phyloP scores from a whole-genome alignment of 2,888 invertebrate genomes.

The Melanostoma mellinum region DNA sequence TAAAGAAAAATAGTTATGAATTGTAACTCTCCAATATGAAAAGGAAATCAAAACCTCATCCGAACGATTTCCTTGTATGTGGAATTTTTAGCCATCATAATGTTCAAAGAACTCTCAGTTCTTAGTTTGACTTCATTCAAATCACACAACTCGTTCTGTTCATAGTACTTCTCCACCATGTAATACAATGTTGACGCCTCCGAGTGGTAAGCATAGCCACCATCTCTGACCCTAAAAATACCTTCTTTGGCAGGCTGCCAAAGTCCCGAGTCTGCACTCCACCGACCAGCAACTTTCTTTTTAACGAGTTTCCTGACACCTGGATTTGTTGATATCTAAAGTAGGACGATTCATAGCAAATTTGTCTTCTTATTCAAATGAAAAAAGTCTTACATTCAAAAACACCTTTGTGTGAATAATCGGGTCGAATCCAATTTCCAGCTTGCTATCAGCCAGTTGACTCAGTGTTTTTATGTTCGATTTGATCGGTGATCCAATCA shows the following conservation, averaged over 20 bases:
- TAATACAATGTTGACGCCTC: slow-evolving; percentile 77
- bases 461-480: slow-evolving; percentile 82
- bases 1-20: neutral
- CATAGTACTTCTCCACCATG: slow-evolving; percentile 77
- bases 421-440: slow-evolving; percentile 84
- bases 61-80: slow-evolving; percentile 78
- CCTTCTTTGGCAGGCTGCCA: slow-evolving; percentile 77
- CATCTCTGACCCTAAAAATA: slow-evolving; percentile 75
- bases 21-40: neutral
- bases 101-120: slow-evolving; percentile 75
- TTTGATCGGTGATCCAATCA: slow-evolving; percentile 84
- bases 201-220: slow-evolving; percentile 79
- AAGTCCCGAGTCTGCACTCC: slow-evolving; percentile 54
- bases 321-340: slow-evolving; percentile 74
- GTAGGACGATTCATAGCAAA: neutral
- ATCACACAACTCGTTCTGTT: slow-evolving; percentile 80
- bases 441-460: slow-evolving; percentile 83
- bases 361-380: neutral
- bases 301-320: slow-evolving; percentile 74
- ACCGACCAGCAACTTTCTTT: slow-evolving; percentile 50
- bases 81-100: slow-evolving; percentile 76
- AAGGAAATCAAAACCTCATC: slow-evolving; percentile 72
- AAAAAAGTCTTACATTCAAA: slow-evolving; percentile 76
- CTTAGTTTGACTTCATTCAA: slow-evolving; percentile 79
- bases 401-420: slow-evolving; percentile 78